These are phyloP conservation scores for Helicoverpa assulta DNA, from an alignment of 2,888 invertebrate species.

Conservation along the genomic window DNA sequence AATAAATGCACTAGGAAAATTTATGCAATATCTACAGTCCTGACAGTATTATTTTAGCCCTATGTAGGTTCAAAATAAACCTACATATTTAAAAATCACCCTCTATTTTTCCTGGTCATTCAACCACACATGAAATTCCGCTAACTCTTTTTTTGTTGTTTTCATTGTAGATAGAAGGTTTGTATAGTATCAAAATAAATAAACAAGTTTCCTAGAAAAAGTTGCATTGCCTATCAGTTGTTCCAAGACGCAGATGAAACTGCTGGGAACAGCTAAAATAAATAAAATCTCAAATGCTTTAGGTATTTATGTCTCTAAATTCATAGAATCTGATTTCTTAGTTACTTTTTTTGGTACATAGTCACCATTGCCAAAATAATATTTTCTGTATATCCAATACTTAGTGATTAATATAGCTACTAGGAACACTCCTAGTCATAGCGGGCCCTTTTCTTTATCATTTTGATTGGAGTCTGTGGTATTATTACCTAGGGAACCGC, in stretches of 20 bases:
- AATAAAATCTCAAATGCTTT: conserved; percentile 50
- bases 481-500: conserved; percentile 61
- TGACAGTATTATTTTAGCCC: not conserved
- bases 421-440: conserved; percentile 83
- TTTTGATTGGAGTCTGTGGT: conserved; percentile 61
- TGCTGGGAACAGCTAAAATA: not conserved
- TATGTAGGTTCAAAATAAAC: conserved; percentile 22
- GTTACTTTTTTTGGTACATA: conserved; percentile 23
- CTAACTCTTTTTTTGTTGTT: too few relatives aligned
- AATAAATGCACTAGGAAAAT: too few relatives aligned
- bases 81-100: not conserved
- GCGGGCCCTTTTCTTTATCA: conserved; percentile 74
- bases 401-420: conserved; percentile 74
- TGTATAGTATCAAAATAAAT: too few relatives aligned
- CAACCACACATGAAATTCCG: too few relatives aligned
- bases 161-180: too few relatives aligned
- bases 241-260: too few relatives aligned
- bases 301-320: conserved; percentile 19
- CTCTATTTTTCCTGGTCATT: too few relatives aligned
- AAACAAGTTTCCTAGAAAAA: too few relatives aligned
- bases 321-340: conserved; percentile 33
- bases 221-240: too few relatives aligned
- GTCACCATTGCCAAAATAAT: conserved; percentile 65
- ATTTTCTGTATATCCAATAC: conserved; percentile 77
- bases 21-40: too few relatives aligned